phyloP scores from a whole-genome alignment of 2,888 invertebrate genomes.

The Harpalus rubripes region DNA sequence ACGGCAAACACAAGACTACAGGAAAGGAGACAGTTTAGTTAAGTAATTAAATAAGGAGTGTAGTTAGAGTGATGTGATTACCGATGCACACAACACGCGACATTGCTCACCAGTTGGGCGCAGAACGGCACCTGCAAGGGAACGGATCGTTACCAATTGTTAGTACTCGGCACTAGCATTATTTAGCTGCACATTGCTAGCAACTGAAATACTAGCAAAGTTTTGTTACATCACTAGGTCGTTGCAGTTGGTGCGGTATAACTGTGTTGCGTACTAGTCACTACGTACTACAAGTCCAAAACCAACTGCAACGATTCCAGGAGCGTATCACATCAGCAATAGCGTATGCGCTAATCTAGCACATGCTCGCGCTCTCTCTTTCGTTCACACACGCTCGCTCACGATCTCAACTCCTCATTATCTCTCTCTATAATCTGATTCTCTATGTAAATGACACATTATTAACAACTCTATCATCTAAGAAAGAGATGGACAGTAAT shows the following conservation, averaged over 20 bases:
- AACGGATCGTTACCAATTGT: conserved; percentile 78
- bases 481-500: conserved; percentile 13
- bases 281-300: neutral
- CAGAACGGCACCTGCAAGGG: conserved; percentile 92
- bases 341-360: conserved; percentile 60
- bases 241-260: conserved; percentile 41
- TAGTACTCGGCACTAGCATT: conserved; percentile 77
- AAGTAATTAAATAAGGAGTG: conserved; percentile 71
- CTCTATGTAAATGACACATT: conserved; percentile 31
- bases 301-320: conserved; percentile 41
- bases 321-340: conserved; percentile 55
- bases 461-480: conserved; percentile 22
- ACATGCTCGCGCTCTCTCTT: conserved; percentile 54
- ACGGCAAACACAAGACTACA: conserved; percentile 61
- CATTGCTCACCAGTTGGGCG: conserved; percentile 96
- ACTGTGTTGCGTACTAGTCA: neutral
- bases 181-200: conserved; percentile 72
- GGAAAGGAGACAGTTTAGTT: conserved; percentile 61
- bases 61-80: conserved; percentile 89
- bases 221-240: conserved; percentile 44
- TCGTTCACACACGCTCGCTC: conserved; percentile 24
- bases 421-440: conserved; percentile 22
- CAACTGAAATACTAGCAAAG: conserved; percentile 66
- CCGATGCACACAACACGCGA: conserved; percentile 97
- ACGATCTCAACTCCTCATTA: conserved; percentile 19